Base-by-base conservation (phyloP, 1,140 invertebrate species). In the Drosophila sp. region DNA sequence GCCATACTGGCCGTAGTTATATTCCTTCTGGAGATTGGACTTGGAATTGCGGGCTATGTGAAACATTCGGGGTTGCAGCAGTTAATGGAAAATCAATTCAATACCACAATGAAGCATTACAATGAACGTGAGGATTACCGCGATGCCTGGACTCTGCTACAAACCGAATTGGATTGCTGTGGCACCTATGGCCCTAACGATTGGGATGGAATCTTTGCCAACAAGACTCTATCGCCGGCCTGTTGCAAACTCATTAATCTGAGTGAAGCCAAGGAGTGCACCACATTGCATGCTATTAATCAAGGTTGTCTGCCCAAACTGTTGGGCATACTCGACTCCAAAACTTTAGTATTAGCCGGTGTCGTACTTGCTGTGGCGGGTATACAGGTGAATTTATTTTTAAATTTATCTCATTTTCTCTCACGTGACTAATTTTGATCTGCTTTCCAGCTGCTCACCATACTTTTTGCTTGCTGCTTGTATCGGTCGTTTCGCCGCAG, bases 391-490 rank as follows among this genome's bases (percentile, higher is more conserved):
- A 40, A 50, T 14, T 4, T 25, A 50, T 14, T 4, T 25, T 34
- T 21, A 43, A 6, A 5, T 36, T 38, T 6, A 34, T 38, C 59
- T 27, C 34, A 4, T 29, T 4, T 27, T 56, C 0, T 7, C 27
- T 4, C 5, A 13, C 21, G 1, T 21, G 18, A 9, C 40, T 41
- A 6, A 75, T 75, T 54, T 78, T 76, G 7, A 1, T 29, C 82
- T 46, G 58, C 11, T 91, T 94, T 93, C 80, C 94, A 98, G 97
- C 92, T 98, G 45, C 93, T 98, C 78, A 97, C 97, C 51, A 96
- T 98, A 50, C 93, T 97, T 38, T 98, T 97, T 91, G 96, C 97
- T 13, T 98, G 97, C 92, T 97, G 96, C 91, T 93, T 98, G 92
- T 97, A 97, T 76, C 94, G 96, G 80, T 96, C 96, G 61, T 97